Evolutionary conservation across 2,888 invertebrate genomes (phyloP), one percentile per base, ranked within the genome.

Genomic region (Malthinus flaveolus): DNA sequence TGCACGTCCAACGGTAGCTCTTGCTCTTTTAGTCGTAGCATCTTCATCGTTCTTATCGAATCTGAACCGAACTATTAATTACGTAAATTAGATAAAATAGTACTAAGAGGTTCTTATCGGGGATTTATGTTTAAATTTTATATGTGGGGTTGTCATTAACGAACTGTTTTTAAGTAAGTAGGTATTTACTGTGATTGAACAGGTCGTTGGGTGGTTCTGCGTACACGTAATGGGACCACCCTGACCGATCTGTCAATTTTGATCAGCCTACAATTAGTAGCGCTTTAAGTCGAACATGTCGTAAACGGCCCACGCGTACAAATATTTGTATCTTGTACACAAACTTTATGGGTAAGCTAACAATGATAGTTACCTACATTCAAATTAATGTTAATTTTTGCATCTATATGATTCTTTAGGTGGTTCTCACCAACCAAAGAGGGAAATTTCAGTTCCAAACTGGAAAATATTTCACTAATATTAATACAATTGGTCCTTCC

Each of bases 191-290:
- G 39, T 42, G 15, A 23, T 23, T 3, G 23, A 42, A 42, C 39
- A 42, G 39, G 23, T 10, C 39, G 39, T 42, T 42, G 39, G 13
- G 39, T 42, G 39, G 23, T 42, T 42, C 39, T 11, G 23, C 39
- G 23, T 42, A 23, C 39, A 15, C 6, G 13, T 42, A 42, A 42
- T 46, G 46, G 32, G 52, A 52, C 52, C 52, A 52, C 52, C 52
- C 45, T 31, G 52, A 31, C 45, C 45, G 52, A 52, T 52, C 44
- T 45, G 52, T 45, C 52, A 45, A 34, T 52, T 44, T 36, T 42
- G 52, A 52, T 52, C 52, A 52, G 34, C 15, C 37, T 44, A 33
- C 52, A 52, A 52, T 52, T 52, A 52, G 52, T 35, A 33, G 23
- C 36, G 35, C 31, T 52, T 42, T 23, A 32, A 44, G 11, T 34